These are phyloP conservation scores for Oryctolagus cuniculus DNA, from an alignment of 2,113 vertebrate genomes.

Conservation along the genomic window mOryCun1.1 NC_091433.1:11254001-11254500, in stretches of 20 bases:
- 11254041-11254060: background rate
- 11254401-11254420: background rate
- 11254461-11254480: background rate
- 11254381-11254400: background rate
- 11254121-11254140: background rate
- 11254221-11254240: accelerated
- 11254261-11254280: background rate
- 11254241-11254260: background rate
- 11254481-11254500: background rate
- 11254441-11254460: background rate
- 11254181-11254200: background rate
- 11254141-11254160: background rate
- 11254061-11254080: background rate
- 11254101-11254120: background rate
- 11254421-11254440: background rate
- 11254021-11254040: background rate
- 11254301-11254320: background rate
- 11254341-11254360: background rate
- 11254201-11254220: background rate
- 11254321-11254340: background rate
- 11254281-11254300: background rate
- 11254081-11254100: too few relatives aligned
- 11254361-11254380: background rate
- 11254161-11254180: background rate
- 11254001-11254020: background rate